These are phyloP conservation scores for Mus caroli DNA, from an alignment of 2,797 vertebrate genomes.

Conservation along the genomic window DNA sequence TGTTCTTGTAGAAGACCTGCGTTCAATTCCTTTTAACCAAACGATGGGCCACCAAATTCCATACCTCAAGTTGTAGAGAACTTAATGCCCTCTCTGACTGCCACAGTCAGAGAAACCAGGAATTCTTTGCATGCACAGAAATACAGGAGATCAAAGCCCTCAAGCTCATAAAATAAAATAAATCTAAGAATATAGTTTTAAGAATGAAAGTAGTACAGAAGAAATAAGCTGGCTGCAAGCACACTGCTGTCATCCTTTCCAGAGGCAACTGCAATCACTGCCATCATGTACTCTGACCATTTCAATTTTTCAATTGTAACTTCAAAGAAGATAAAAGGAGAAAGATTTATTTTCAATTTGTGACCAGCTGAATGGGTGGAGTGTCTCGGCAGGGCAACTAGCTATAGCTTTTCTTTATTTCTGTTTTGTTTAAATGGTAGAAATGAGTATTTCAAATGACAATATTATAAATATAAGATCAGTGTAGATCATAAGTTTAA, in stretches of 20 bases:
- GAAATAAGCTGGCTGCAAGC: not conserved
- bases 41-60: not conserved
- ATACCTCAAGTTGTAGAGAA: not conserved
- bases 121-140: not conserved
- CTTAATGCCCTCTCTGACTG: not conserved
- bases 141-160: not conserved
- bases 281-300: not conserved
- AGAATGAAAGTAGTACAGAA: not conserved
- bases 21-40: not conserved
- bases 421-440: constrained; percentile 57
- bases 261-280: not conserved
- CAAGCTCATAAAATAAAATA: not conserved
- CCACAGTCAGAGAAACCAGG: not conserved
- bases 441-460: constrained; percentile 55
- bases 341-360: not conserved
- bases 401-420: not conserved
- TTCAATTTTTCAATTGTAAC: not conserved
- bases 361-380: not conserved
- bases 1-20: not conserved
- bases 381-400: not conserved
- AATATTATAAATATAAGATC: constrained; percentile 37
- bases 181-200: not conserved
- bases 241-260: not conserved
- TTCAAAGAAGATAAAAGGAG: not conserved
- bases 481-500: constrained; percentile 25